Evolutionary conservation across 2,113 vertebrate species (phyloP).

Genomic region (Otis tarda): DNA sequence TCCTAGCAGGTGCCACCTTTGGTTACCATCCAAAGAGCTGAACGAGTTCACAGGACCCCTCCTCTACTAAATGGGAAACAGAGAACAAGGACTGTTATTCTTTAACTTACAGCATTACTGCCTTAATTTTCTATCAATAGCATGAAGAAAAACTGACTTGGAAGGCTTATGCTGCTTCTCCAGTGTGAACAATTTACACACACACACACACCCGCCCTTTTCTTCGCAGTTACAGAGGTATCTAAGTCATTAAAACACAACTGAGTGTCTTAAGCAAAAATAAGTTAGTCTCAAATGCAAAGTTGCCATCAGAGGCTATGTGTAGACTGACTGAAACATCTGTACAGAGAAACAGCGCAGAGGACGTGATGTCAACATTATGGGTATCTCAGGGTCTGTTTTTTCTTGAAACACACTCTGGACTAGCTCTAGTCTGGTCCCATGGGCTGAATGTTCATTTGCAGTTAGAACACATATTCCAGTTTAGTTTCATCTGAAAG

Average conservation of each 20-base stretch:
- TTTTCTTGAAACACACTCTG: not conserved
- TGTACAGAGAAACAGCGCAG: not conserved
- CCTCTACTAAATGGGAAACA: not conserved
- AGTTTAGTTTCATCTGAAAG: slow-evolving; percentile 15
- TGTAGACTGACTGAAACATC: not conserved
- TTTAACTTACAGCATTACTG: not conserved
- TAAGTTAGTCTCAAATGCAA: not conserved
- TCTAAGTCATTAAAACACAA: not conserved
- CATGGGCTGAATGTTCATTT: slow-evolving; percentile 9
- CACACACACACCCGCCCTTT: not conserved
- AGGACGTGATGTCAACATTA: not conserved
- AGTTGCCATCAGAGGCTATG: not conserved
- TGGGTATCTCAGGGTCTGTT: not conserved
- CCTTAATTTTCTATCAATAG: not conserved
- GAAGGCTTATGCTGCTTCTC: not conserved
- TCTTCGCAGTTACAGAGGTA: not conserved
- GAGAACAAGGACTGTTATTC: not conserved
- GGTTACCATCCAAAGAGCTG: not conserved
- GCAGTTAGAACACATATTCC: slow-evolving; percentile 29
- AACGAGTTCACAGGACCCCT: not conserved
- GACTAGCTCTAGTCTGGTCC: not conserved
- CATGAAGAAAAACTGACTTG: not conserved
- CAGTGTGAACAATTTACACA: not conserved
- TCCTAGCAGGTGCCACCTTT: slow-evolving; percentile 10
- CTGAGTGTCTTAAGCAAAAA: not conserved